Base-by-base conservation (phyloP, 2,113 vertebrate genomes). In the Suricata suricatta region DNA sequence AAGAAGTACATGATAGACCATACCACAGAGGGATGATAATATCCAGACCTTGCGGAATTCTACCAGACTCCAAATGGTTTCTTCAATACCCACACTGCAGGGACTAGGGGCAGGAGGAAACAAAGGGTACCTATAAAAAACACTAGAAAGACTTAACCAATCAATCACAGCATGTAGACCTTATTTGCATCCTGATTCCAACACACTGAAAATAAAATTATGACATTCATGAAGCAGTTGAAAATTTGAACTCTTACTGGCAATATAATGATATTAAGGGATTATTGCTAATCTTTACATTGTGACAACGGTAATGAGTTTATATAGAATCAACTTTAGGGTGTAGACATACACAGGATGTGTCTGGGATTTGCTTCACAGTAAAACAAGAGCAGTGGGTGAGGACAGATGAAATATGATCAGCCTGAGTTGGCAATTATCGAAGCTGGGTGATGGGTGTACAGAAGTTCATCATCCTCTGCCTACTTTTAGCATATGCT, bases 261-360 rank as follows among this genome's bases (percentile, higher is more conserved):
- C 41, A 66, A 60, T 47, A 82, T 96, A 69, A 66, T 92, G 84
- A 82, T 31, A 83, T 31, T 57, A 83, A 77, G 31, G 4, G 19
- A 38, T 83, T 95, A 84, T 50, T 69, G 3, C 47, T 95, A 77
- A 87, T 82, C 77, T 95, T 92, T n/a, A 85, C 90, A 54, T 80
- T 66, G 21, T 90, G 27, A 66, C 50, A 71, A 44, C 71, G 17
- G 5, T 66, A 69, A 83, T 85, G 7, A 66, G 25, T 76, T 93
- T 85, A 54, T 77, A n/a, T 57, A 47, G 80, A 63, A 82, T 25
- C 44, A 79, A 57, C 85, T 52, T 64, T 52, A 80, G 38, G 13
- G 35, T 66, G 50, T 89, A 66, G 60, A 85, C 31, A 66, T 52
- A 76, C 3, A 71, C 33, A 25, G 76, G 2, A 52, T 77, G 35